These are phyloP conservation scores for Dasysyrphus albostriatus DNA, from an alignment of 2,888 invertebrate species.

Conservation along the genomic window DNA sequence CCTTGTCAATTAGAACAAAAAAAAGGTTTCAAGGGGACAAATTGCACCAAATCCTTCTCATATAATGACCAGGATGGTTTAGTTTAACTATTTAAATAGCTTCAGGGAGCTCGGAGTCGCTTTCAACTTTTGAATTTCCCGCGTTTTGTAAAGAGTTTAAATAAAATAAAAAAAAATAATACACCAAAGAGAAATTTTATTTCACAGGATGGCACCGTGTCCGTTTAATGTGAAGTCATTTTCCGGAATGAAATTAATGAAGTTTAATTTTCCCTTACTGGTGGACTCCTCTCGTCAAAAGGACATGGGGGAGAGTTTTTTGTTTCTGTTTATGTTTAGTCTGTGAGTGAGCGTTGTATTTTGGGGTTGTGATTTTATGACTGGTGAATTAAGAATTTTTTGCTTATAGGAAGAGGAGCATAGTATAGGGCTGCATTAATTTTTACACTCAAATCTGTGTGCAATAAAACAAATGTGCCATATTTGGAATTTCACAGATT, in stretches of 20 bases:
- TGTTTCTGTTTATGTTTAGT: background rate
- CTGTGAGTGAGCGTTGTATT: background rate
- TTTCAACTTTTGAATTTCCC: slow-evolving; percentile 22
- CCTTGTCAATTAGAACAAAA: slow-evolving; percentile 46
- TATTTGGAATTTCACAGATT: no score
- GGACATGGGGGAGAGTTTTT: slow-evolving; percentile 42
- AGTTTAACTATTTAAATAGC: slow-evolving; percentile 7
- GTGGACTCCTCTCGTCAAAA: slow-evolving; percentile 40
- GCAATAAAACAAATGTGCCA: no score
- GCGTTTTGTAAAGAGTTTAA: background rate
- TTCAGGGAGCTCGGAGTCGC: background rate
- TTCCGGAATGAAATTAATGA: slow-evolving; percentile 65
- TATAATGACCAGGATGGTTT: slow-evolving; percentile 10
- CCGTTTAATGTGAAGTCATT: slow-evolving; percentile 62
- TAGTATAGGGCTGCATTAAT: no score
- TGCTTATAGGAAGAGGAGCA: no score
- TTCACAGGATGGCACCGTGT: slow-evolving; percentile 43
- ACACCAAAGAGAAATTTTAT: slow-evolving; percentile 34
- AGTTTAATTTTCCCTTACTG: slow-evolving; percentile 49
- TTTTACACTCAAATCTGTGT: no score
- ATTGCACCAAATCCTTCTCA: slow-evolving; percentile 6
- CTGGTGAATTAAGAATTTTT: background rate
- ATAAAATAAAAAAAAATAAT: slow-evolving; percentile 9
- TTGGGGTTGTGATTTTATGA: background rate
- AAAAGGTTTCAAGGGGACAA: slow-evolving; percentile 32